Percentiles rank a stretch among this genome's conserved stretches.
phyloP scores from a whole-genome alignment of 2,888 invertebrate genomes.

The Griposia aprilina region DNA sequence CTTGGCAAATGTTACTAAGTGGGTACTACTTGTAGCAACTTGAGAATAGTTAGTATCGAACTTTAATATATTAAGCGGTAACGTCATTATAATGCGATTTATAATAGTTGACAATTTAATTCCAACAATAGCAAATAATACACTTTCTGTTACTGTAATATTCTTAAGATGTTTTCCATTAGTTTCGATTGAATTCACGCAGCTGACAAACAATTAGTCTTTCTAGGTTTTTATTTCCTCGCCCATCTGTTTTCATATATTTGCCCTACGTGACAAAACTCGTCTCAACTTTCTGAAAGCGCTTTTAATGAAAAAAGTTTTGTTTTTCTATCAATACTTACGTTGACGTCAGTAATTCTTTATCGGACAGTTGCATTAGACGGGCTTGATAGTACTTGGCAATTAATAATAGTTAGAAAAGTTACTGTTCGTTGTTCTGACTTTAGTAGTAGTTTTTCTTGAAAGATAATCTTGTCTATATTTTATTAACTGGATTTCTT shows the following conservation, averaged over 20 bases:
- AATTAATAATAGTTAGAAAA: constrained; percentile 20
- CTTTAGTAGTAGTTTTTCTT: background rate
- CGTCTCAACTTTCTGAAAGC: constrained; percentile 34
- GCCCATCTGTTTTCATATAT: constrained; percentile 27
- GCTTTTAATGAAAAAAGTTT: constrained; percentile 53
- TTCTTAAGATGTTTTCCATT: constrained; percentile 5
- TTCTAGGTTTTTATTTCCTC: constrained; percentile 25
- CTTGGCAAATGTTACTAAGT: background rate
- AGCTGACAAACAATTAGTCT: constrained; percentile 27
- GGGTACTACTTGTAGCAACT: too few relatives aligned
- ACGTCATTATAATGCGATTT: background rate
- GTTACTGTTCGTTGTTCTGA: background rate
- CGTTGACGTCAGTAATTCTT: constrained; percentile 5
- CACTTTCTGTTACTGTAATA: background rate
- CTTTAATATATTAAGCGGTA: background rate
- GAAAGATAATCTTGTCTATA: too few relatives aligned
- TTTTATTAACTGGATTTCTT: background rate
- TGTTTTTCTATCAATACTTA: constrained; percentile 25
- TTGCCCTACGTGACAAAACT: constrained; percentile 47
- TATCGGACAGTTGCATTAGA: constrained; percentile 30
- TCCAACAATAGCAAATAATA: background rate
- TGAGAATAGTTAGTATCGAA: too few relatives aligned
- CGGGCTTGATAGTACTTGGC: background rate
- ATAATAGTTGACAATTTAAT: constrained; percentile 1
- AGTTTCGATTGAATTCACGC: constrained; percentile 12